Percentiles rank a stretch among this genome's conserved stretches.
Evolutionary conservation across 2,113 vertebrate species (phyloP).

Genomic region (Alces alces): DNA sequence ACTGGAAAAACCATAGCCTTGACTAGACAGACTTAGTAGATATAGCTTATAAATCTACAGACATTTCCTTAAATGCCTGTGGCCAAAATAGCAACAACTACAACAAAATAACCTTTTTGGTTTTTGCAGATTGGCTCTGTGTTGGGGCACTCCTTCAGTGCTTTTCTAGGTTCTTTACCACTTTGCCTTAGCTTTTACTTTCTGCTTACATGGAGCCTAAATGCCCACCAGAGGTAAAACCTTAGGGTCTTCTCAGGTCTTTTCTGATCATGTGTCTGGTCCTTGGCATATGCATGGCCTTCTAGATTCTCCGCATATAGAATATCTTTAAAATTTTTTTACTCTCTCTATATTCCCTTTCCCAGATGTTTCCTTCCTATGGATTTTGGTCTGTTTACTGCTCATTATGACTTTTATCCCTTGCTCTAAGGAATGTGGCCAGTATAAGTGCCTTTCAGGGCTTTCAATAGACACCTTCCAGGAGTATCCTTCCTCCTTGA

Average conservation of each 20-base stretch:
- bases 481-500: neutral
- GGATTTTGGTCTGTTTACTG: neutral
- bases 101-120: neutral
- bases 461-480: neutral
- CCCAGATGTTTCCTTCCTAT: neutral
- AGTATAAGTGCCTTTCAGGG: neutral
- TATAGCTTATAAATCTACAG: neutral
- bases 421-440: neutral
- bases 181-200: neutral
- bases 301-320: neutral
- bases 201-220: neutral
- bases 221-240: neutral
- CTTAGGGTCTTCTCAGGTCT: neutral
- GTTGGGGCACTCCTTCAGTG: neutral
- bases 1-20: neutral
- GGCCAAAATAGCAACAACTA: neutral
- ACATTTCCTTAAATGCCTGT: neutral
- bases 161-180: neutral
- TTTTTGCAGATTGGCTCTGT: neutral
- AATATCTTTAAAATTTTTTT: neutral
- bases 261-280: neutral
- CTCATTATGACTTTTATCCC: neutral
- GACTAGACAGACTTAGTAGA: neutral
- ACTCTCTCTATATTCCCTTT: neutral
- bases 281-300: neutral